Base-by-base conservation (phyloP, 2,888 invertebrate species). In the Coleophora flavipennella region DNA sequence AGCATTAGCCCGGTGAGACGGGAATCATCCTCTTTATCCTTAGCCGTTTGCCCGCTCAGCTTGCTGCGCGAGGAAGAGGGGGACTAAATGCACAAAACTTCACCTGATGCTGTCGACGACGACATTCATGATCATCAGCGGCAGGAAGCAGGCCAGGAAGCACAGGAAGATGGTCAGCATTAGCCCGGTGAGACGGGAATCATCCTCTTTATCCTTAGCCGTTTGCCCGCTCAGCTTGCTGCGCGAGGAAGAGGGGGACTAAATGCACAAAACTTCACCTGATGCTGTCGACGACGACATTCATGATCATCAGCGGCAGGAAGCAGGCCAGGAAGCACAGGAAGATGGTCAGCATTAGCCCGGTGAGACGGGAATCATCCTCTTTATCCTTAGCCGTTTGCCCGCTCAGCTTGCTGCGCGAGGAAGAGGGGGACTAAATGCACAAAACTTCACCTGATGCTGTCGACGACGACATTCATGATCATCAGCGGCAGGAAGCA, bases 101-200 rank as follows among this genome's bases (percentile, higher is more conserved):
- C 87, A 88, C 3, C 44, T 60, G 43, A 91, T 90, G 46, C 90
- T 87, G 62, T 95, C 94, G 66, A 94, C 94, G 10, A 93, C 88
- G 3, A 96, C 94, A 73, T 96, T 96, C 65, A 92, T 93, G 50
- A 96, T 80, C 92, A 95, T 94, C 38, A 95, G 84, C 0, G 96
- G 96, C 49, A 96, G 86, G 79, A 95, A 96, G 59, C 94, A 95
- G n/a, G n/a, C n/a, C n/a, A n/a, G n/a, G n/a, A n/a, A n/a, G n/a
- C n/a, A n/a, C 36, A 92, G 76, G 78, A 96, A 96, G 62, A 96
- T 96, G 37, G 91, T 89, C 49, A 94, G 83, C 95, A 96, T 96
- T 59, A 96, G 88, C 39, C 91, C 89, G 0, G 96, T 96, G 91
- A 88, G 69, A 95, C 95, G 57, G n/a, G n/a, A n/a, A n/a, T n/a